Evolutionary conservation across 1,140 invertebrate species (phyloP), one percentile per base, ranked within the genome.

Genomic region (Muscidifurax raptorellus): DNA sequence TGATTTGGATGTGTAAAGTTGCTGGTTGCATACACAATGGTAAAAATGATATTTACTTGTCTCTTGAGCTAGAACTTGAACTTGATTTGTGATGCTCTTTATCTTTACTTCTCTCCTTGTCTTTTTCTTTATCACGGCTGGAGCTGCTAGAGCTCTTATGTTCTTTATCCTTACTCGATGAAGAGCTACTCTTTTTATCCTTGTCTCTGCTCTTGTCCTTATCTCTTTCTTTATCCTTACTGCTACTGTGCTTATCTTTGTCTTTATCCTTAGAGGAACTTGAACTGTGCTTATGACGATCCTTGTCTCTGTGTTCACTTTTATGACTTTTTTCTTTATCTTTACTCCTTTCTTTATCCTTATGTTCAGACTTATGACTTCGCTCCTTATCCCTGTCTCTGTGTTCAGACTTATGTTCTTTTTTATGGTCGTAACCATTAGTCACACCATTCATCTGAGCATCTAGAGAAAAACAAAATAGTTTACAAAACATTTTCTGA

Each of bases 351-450:
- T 92, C 93, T 79, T 93, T 93, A 74, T 94, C 93, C 85, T 90
- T 92, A 85, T 94, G 91, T 72, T 94, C 92, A 7, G 93, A 93
- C 83, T 93, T 93, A 75, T 93, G 92, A 77, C 91, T 92, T 18
- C 94, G 93, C 86, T 96, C 95, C 90, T 95, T 95, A 86, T 96
- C 95, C 87, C 95, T 96, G 89, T 95, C 92, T 67, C 89, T 92
- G 78, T 93, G 95, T 30, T 96, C 95, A 10, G 95, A 96, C 91
- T 96, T 96, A 90, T 96, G 95, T 87, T 95, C 95, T 86, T 95
- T 95, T 87, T 95, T 95, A 22, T 94, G 94, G 66, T 94, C 94
- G 88, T 94, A 96, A 80, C 95, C 95, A 91, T 96, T 95, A 82
- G 95, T 95, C 89, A 96, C 93, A 44, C 96, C 96, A 92, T 96